A percentile compares a stretch with the other conserved stretches of the same genome.
Evolutionary conservation across 1,140 invertebrate genomes (phyloP).

Genomic region (Atopsyche davidsoni): DNA sequence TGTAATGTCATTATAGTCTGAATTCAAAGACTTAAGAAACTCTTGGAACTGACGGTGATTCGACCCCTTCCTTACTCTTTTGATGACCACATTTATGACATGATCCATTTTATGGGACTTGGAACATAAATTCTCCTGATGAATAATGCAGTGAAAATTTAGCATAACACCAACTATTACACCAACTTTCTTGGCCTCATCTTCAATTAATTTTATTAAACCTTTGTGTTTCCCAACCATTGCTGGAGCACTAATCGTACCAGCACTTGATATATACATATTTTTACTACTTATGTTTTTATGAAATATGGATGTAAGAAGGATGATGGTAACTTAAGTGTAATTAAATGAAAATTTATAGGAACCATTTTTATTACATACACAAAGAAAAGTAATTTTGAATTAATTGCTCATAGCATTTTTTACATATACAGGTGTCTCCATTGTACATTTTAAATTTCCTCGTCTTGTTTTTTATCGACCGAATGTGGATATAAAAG

Average conservation of each 20-base stretch:
- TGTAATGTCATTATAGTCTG: conserved; percentile 32
- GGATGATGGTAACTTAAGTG: too few relatives aligned
- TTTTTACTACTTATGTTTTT: too few relatives aligned
- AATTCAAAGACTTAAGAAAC: conserved; percentile 33
- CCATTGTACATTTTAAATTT: too few relatives aligned
- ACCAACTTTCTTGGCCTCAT: conserved; percentile 21
- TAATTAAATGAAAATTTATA: too few relatives aligned
- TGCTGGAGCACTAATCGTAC: conserved; percentile 34
- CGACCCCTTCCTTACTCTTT: conserved; percentile 32
- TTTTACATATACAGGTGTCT: too few relatives aligned
- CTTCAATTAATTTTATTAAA: conserved; percentile 30
- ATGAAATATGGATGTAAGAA: too few relatives aligned
- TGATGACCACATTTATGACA: conserved; percentile 35
- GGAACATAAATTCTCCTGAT: conserved; percentile 33
- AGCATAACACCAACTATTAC: conserved; percentile 21
- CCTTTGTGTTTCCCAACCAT: conserved; percentile 32
- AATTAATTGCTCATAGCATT: too few relatives aligned
- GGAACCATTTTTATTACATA: too few relatives aligned
- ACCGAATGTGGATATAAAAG: too few relatives aligned
- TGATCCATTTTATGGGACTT: conserved; percentile 30
- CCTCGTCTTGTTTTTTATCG: too few relatives aligned
- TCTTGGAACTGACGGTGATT: conserved; percentile 35
- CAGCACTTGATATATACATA: too few relatives aligned
- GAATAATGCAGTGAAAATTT: conserved; percentile 35
- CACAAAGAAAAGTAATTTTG: too few relatives aligned